Evolutionary conservation across 2,113 vertebrate genomes (phyloP), one percentile per base, ranked within the genome.

Genomic region (Oostethus manadensis): DNA sequence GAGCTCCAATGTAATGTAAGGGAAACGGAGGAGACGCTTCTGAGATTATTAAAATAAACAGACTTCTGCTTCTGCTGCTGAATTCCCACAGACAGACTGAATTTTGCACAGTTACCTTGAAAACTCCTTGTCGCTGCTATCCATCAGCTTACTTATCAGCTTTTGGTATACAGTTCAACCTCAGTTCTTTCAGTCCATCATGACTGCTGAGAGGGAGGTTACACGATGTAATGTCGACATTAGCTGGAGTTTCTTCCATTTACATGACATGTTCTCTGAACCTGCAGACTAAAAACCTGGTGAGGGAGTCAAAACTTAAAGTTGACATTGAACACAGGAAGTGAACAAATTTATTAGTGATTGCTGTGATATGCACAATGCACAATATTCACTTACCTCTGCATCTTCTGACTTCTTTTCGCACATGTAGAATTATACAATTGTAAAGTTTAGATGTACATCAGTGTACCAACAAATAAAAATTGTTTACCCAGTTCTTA

Each of bases 41-140:
- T 85, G 82, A 82, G 84, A 69, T 87, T 79, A 85, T 85, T 85
- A 80, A 87, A 86, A 84, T 82, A 85, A 87, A 87, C 84, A 85
- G 73, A 83, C 82, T 84, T 83, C 79, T 82, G 77, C 78, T 87
- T 74, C 86, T 79, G 85, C 84, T 84, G 78, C 84, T 70, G 64
- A 83, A 84, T 84, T 87, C 84, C 86, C 80, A 87, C 79, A 81
- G 79, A 78, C 71, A 66, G 58, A 53, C 71, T 62, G 5, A 73
- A 69, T 74, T 84, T 71, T 76, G 61, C 70, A 55, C 46, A 63
- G 74, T 81, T 81, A 87, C 81, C 83, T 87, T 84, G 81, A 85
- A 81, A 78, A 80, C 49, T 77, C 71, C 80, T 83, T 87, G 85
- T 85, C 83, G 26, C 70, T 62, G 75, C 81, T 76, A 84, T 84